These are phyloP conservation scores for Xyrichtys novacula DNA, from an alignment of 2,797 vertebrate species.

Conservation along the genomic window DNA sequence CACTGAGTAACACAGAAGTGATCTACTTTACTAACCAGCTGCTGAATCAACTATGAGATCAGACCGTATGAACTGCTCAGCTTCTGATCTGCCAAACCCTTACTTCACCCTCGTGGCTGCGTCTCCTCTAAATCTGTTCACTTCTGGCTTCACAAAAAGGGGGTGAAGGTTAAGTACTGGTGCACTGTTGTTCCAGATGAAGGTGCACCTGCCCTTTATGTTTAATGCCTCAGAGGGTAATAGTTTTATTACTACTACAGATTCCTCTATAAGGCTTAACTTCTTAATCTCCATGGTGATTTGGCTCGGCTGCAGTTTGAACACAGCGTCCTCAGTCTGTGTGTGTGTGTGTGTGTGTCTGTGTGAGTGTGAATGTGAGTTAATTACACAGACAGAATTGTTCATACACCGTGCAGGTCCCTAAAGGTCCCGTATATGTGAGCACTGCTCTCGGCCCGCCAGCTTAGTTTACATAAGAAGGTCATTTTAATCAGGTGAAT, in stretches of 20 bases:
- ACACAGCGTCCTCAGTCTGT: slow-evolving; percentile 32
- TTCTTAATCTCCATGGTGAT: slow-evolving; percentile 47
- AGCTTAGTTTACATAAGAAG: slow-evolving; percentile 82
- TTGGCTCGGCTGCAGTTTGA: slow-evolving; percentile 17
- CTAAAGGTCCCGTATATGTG: slow-evolving; percentile 64
- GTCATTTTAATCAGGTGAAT: slow-evolving; percentile 85
- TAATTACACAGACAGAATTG: slow-evolving; percentile 65
- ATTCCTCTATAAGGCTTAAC: slow-evolving; percentile 48
- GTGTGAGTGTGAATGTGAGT: slow-evolving; percentile 25
- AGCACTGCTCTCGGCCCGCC: slow-evolving; percentile 48
- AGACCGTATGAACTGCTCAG: too few relatives aligned
- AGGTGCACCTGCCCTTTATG: slow-evolving; percentile 13
- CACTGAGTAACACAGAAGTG: not conserved
- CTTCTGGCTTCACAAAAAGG: not conserved
- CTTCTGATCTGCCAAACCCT: not conserved
- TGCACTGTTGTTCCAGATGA: slow-evolving; percentile 1
- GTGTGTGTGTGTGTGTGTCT: slow-evolving; percentile 27
- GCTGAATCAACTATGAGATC: not conserved
- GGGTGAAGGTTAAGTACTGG: not conserved
- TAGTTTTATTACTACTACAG: slow-evolving; percentile 52
- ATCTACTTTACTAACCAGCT: not conserved
- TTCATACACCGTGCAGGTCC: slow-evolving; percentile 61
- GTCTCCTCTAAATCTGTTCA: not conserved
- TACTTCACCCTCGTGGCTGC: not conserved
- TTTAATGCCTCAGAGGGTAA: slow-evolving; percentile 41